Evolutionary conservation across 2,113 vertebrate species (phyloP).

Genomic region (Chaetops frenatus): DNA sequence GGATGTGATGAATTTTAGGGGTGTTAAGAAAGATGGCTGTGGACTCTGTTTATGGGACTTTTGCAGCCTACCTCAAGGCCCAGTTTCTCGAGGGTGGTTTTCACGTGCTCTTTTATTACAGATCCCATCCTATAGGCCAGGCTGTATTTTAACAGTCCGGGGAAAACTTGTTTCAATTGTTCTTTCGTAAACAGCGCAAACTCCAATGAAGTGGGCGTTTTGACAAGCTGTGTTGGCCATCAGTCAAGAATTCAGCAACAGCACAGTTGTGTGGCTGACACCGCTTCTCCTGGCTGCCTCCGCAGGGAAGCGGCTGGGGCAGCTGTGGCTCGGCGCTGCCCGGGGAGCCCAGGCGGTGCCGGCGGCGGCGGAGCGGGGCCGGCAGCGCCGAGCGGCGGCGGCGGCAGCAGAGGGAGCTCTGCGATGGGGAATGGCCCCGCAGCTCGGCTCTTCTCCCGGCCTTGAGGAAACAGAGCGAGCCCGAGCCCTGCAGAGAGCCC

Average conservation of each 20-base stretch:
- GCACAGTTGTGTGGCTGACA: accelerated
- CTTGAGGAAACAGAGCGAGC: accelerated
- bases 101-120: neutral
- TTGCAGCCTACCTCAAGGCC: neutral
- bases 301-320: accelerated
- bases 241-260: neutral
- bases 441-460: accelerated
- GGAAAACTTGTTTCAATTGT: neutral
- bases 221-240: accelerated
- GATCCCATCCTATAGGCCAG: neutral
- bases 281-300: neutral
- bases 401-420: conserved; percentile 28
- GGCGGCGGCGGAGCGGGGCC: too few species aligned
- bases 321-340: accelerated
- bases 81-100: neutral
- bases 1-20: accelerated
- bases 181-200: accelerated
- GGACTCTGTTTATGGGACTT: neutral
- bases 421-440: neutral
- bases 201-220: accelerated
- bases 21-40: neutral
- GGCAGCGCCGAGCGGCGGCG: neutral
- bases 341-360: neutral
- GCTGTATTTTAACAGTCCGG: neutral
- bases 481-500: accelerated